Evolutionary conservation across 2,888 invertebrate genomes (phyloP), one percentile per base, ranked within the genome.

Genomic region (Acronicta psi): DNA sequence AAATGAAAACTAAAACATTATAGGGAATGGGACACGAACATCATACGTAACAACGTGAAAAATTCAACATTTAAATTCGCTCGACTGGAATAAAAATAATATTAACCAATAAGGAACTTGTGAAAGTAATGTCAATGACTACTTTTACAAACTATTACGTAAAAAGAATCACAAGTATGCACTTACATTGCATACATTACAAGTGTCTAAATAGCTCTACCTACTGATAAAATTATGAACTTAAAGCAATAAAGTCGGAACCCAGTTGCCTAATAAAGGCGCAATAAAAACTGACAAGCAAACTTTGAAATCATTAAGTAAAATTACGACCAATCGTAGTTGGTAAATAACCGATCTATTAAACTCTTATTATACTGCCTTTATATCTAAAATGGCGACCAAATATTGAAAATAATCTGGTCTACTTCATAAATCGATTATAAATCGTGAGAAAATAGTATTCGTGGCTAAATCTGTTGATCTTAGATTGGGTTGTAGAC

Each of bases 381-480:
- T 29, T 42, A 20, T 1, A 37, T 37, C n/a, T 38, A 34, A 44
- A 37, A 13, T 14, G 13, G 47, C 45, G 53, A 58, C 68, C 73
- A 72, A 67, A 56, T 58, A 53, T 61, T 61, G 52, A 57, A 52
- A 50, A 50, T 52, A 41, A 59, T 11, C 41, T 58, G 47, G 16
- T 57, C 60, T 43, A 61, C 16, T 53, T 56, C 11, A 29, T 44
- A 58, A 44, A 42, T 41, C 55, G 31, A 51, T 42, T 55, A 36
- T 29, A 14, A 50, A 45, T 53, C 61, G 73, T 72, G 72, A 47
- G 72, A 72, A 69, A 60, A 66, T 36, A 9, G 25, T 56, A 47
- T 49, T 5, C 17, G 25, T 9, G 11, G 14, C 23, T 41, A 38
- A 45, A 23, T 43, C 7, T 31, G 17, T 46, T 6, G 43, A 20